Evolutionary conservation across 1,140 invertebrate species (phyloP), one percentile per base, ranked within the genome.

Genomic region (Solenopsis fugax): DNA sequence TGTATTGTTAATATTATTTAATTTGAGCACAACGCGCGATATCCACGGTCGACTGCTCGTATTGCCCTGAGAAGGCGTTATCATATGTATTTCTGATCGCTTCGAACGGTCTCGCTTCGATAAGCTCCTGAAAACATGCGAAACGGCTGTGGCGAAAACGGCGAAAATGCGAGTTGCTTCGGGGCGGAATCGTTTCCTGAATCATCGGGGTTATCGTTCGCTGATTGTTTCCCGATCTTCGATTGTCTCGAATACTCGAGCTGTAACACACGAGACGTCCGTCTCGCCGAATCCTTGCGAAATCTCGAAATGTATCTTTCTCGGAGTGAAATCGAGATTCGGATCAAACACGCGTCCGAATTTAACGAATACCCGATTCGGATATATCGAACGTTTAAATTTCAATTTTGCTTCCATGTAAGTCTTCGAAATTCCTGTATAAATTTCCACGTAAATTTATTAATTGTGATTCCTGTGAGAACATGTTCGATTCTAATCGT

Each of bases 191-290:
- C 37, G 48, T 71, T 91, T 89, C 87, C 82, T 67, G 82, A 75
- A 88, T 82, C 69, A 88, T 86, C 48, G 67, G 82, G 87, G 89
- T 92, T 94, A 94, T 94, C 93, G 88, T 45, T 6, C n/a, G 9
- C 13, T 88, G 86, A 93, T 94, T 94, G 93, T 94, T 92, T 89
- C 62, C 56, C 85, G 72, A 94, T 94, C 93, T 93, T 88, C 56
- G 72, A 92, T 90, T 88, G 88, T 90, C 62, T 85, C 82, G 82
- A 80, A 62, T 54, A 87, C 52, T 34, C 80, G 88, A 88, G 75
- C 82, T 88, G 86, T 92, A 86, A 88, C 86, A 88, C 85, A 87
- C 54, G 41, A 45, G 48, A 5, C 34, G 62, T 62, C 9, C 84
- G 21, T 76, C 60, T 89, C 48, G 72, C 18, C 54, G 34, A 48